These are phyloP conservation scores for Harpagoxenus sublaevis DNA, from an alignment of 2,888 invertebrate genomes.

Conservation along the genomic window DNA sequence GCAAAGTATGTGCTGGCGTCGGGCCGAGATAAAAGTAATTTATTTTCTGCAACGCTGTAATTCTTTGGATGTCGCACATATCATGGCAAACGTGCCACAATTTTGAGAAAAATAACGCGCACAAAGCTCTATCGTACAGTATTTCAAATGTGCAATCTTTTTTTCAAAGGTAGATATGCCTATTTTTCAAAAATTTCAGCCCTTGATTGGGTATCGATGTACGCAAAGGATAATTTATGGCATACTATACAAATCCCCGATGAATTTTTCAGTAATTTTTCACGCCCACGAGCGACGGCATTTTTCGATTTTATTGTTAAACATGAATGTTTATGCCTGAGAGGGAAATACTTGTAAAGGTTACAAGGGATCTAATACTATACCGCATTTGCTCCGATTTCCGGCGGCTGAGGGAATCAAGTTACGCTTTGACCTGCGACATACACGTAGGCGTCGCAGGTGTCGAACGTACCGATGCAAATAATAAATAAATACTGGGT, in stretches of 20 bases:
- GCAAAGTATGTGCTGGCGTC: constrained; percentile 19
- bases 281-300: neutral
- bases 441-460: constrained; percentile 26
- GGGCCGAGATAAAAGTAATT: constrained; percentile 38
- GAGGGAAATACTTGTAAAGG: constrained; percentile 1
- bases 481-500: constrained; percentile 41
- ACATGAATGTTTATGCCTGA: neutral
- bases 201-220: too few relatives aligned
- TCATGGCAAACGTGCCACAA: neutral
- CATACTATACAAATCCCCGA: neutral
- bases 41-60: constrained; percentile 17
- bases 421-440: constrained; percentile 30
- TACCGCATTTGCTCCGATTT: constrained; percentile 30
- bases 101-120: neutral
- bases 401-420: constrained; percentile 9
- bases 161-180: neutral
- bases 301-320: neutral
- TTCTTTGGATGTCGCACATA: neutral
- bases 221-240: neutral
- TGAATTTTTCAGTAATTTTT: constrained; percentile 10
- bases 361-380: constrained; percentile 12
- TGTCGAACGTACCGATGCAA: constrained; percentile 28
- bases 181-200: neutral
- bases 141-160: neutral
- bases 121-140: neutral